Conservation (phyloP, 2,888 invertebrate species). For the Drosophila prolongata region DNA sequence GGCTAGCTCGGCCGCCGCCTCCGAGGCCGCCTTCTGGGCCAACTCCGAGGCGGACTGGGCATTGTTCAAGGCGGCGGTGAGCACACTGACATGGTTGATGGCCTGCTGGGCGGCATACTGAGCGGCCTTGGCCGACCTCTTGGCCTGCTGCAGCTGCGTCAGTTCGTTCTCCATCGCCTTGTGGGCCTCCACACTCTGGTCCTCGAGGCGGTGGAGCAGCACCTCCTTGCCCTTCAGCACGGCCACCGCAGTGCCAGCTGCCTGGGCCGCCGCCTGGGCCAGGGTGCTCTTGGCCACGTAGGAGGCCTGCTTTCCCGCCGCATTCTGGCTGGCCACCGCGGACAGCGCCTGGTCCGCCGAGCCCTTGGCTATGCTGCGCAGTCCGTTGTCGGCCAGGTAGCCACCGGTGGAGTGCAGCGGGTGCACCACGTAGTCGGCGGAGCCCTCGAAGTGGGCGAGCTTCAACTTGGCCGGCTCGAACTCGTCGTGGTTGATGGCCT, state of each 20-base stretch:
- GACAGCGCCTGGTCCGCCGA: constrained; percentile 91
- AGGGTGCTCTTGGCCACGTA: constrained; percentile 91
- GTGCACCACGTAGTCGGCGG: constrained; percentile 45
- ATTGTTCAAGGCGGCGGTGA: constrained; percentile 90
- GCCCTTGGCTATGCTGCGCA: constrained; percentile 89
- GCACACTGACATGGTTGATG: constrained; percentile 85
- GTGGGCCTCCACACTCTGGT: constrained; percentile 90
- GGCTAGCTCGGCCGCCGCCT: constrained; percentile 90
- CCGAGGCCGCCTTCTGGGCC: constrained; percentile 89
- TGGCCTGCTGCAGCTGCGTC: constrained; percentile 90
- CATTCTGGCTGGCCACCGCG: constrained; percentile 89
- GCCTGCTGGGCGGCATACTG: constrained; percentile 89
- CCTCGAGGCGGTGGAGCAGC: constrained; percentile 88
- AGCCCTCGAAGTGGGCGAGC: constrained; percentile 49
- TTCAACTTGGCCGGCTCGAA: constrained; percentile 47
- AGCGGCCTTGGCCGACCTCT: constrained; percentile 89
- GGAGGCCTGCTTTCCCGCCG: constrained; percentile 91
- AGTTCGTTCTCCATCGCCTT: constrained; percentile 87
- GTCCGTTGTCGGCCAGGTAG: constrained; percentile 87
- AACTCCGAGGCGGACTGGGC: constrained; percentile 90
- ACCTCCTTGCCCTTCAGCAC: constrained; percentile 89
- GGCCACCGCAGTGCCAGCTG: constrained; percentile 88
- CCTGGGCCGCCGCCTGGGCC: constrained; percentile 90
- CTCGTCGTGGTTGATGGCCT: constrained; percentile 73
- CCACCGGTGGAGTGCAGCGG: constrained; percentile 34